These are phyloP conservation scores for Autographa pulchrina DNA, from an alignment of 2,888 invertebrate genomes.

Conservation along the genomic window DNA sequence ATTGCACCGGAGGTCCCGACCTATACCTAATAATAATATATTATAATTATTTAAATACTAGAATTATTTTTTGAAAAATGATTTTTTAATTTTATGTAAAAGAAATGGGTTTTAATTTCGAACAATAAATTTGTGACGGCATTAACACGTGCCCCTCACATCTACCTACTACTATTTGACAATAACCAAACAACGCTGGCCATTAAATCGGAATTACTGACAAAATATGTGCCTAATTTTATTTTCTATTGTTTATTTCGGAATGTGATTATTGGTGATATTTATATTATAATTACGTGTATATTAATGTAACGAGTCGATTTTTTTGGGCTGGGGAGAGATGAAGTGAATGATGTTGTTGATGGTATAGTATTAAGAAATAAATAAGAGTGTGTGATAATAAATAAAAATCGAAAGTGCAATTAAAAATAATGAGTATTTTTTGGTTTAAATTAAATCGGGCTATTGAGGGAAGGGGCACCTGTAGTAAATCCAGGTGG, in stretches of 20 bases:
- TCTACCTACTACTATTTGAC: neutral
- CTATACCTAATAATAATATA: neutral
- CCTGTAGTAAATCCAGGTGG: neutral
- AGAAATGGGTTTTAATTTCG: neutral
- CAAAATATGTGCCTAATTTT: no score
- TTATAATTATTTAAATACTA: neutral
- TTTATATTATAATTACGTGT: neutral
- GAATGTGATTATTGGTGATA: neutral
- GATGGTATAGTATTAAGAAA: neutral
- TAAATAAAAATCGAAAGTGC: neutral
- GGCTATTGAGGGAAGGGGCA: neutral
- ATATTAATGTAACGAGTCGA: neutral
- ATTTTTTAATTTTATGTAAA: no score
- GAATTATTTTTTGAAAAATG: no score
- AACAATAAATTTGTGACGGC: neutral
- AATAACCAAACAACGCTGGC: neutral
- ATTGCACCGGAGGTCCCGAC: neutral
- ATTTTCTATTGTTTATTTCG: neutral
- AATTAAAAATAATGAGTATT: conserved; percentile 4
- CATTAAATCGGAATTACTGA: neutral
- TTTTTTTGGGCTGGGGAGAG: neutral
- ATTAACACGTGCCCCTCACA: neutral
- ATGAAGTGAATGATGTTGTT: neutral
- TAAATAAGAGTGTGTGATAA: neutral
- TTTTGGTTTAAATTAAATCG: neutral